Evolutionary conservation across 2,797 vertebrate genomes (phyloP), one percentile per base, ranked within the genome.

Genomic region (Cyclopterus lumpus): DNA sequence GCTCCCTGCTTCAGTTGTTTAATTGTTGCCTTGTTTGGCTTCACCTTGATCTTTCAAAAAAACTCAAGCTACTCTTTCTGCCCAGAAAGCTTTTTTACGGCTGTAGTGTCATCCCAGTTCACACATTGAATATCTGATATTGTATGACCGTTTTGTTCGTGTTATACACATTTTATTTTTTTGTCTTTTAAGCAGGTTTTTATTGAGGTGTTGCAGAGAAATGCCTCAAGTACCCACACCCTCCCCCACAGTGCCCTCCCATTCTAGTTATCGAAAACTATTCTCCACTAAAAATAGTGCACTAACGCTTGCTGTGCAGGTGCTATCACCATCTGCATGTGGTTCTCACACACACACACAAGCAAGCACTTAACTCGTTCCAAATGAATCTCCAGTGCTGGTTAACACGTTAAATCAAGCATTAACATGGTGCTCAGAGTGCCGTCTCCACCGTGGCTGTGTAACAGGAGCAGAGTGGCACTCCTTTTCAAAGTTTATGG

Each of bases 181-280:
- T 89, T 86, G 86, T 90, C 89, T 97, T 94, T 97, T 97, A 94
- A 98, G 97, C 97, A 99, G 98, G 97, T 98, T 96, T 86, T 94
- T 96, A 82, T 81, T 90, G 78, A 79, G 67, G 30, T 75, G 79
- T 86, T 85, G 86, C 90, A 72, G 87, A 87, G 86, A 91, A 86
- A 88, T 80, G 12, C 72, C 76, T 85, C 63, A 57, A 90, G 92
- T 46, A n/a, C 49, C 49, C 22, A 92, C 84, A 90, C 92, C 88
- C 68, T 87, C 88, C 76, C 58, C 89, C 67, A 82, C 66, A 82
- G 55, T 24, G 22, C 75, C 71, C 46, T 83, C 38, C 40, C 60
- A 42, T 75, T 78, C 53, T 79, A 76, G 67, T 65, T 61, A 61
- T 62, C 61, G 53, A 67, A 38, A 70, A 51, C 57, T 26, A 63